Percentiles rank a stretch among this genome's conserved stretches.
Conservation (phyloP, 2,888 invertebrate genomes). For the Cantharis flavilabris region DNA sequence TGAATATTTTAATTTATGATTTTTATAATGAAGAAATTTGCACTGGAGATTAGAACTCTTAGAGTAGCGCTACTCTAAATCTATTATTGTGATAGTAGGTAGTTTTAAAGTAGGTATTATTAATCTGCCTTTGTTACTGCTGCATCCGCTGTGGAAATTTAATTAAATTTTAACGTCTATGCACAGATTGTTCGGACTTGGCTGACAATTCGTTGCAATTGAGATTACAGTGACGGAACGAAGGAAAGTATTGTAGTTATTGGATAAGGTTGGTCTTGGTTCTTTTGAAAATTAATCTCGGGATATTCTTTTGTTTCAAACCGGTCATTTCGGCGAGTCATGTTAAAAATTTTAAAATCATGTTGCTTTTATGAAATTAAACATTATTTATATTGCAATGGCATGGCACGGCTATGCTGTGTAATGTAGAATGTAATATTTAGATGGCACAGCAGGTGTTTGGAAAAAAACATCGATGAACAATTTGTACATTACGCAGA, state of each 20-base stretch:
- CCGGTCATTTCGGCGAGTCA: conserved; percentile 12
- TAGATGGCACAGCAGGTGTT: conserved; percentile 11
- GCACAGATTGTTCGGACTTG: conserved; percentile 10
- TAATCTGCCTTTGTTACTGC: not conserved
- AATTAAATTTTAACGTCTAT: conserved; percentile 14
- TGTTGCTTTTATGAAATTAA: conserved; percentile 18
- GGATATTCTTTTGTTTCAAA: conserved; percentile 16
- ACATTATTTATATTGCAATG: conserved; percentile 5
- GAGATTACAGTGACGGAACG: conserved; percentile 14
- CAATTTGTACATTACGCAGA: conserved; percentile 5
- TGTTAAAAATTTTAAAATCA: conserved; percentile 17
- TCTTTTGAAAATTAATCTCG: conserved; percentile 15
- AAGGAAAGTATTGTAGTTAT: conserved; percentile 17
- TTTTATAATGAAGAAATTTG: not conserved
- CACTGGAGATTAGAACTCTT: not conserved
- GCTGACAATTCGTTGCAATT: conserved; percentile 13
- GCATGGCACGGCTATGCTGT: not conserved
- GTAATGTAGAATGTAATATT: conserved; percentile 2
- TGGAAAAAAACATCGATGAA: not conserved
- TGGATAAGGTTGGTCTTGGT: conserved; percentile 14
- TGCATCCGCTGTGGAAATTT: conserved; percentile 13
- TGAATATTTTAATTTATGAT: not conserved
- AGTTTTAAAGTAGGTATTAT: conserved; percentile 9
- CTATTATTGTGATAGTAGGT: conserved; percentile 1
- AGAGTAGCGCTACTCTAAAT: not conserved